Evolutionary conservation across 92 coral and sea anemone genomes (phyloP).

Genomic region (Diadumene lineata): DNA sequence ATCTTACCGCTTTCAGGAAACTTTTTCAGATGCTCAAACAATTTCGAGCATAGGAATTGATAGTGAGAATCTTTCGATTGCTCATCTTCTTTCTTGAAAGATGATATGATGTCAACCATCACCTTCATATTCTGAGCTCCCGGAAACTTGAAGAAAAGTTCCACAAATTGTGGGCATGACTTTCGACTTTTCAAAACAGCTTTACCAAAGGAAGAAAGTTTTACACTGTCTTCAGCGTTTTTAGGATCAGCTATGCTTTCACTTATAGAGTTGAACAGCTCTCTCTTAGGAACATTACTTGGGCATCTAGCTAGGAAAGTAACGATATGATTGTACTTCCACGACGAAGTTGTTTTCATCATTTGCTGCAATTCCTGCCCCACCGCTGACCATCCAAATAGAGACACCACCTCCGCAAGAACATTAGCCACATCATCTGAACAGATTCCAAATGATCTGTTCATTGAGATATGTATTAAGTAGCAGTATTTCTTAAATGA

Average conservation of each 20-base stretch:
- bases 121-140: conserved; percentile 3
- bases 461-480: no score
- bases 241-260: background rate
- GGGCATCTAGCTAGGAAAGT: conserved; percentile 7
- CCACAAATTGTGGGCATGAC: conserved; percentile 1
- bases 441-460: conserved; percentile 18
- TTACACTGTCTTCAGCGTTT: background rate
- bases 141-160: background rate
- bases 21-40: background rate
- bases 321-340: background rate
- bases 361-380: background rate
- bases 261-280: background rate
- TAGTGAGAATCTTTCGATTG: background rate
- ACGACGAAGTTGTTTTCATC: background rate
- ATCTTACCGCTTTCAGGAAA: background rate
- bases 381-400: conserved; percentile 7
- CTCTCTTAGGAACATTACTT: background rate
- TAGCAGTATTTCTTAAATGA: background rate
- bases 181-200: background rate
- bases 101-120: background rate
- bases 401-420: background rate
- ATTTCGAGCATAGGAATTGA: conserved; percentile 2
- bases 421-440: background rate
- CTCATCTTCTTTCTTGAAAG: background rate
- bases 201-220: background rate